Base-by-base conservation (phyloP, 1,140 invertebrate genomes). In the Trachymyrmex cornetzi region DNA sequence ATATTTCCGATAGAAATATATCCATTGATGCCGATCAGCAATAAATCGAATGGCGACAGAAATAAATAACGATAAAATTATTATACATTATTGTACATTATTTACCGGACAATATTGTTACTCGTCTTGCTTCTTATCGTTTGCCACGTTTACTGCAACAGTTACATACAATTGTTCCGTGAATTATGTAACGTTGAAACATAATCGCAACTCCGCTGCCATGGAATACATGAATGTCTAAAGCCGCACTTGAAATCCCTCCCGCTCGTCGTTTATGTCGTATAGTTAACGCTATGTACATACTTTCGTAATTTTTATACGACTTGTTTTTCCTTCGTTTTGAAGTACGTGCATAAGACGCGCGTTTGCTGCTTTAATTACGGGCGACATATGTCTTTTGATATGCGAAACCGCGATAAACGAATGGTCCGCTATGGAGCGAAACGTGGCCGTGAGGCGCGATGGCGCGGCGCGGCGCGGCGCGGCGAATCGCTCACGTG, bases 371-470 rank as follows among this genome's bases (percentile, higher is more conserved):
- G 22, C 22, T 77, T 63, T 61, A 77, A 77, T 77, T 77, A n/a
- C 16, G 9, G 11, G 9, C 19, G 24, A 19, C 57, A 48, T 22
- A 22, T 57, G n/a, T 59, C n/a, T 72, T 53, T 72, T 61, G 34
- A 61, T 38, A 44, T 24, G 55, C 74, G 74, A 77, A 61, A 61
- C 16, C 74, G 55, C 22, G 74, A 59, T 77, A 77, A 77, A 77
- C 55, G 24, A n/a, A n/a, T 44, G 24, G 14, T 79, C 0, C 63
- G 22, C 38, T 9, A 38, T 12, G 59, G 9, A 16, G 16, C 30
- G 30, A 19, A 48, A 6, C 71, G 57, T 61, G 34, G 27, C 27
- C 27, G 27, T 27, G 27, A 2, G 66, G 85, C 85, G 48, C 38
- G 14, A 16, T 24, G 11, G 19, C 48, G 27, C 50, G 64, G 72